Base-by-base conservation (phyloP, 1,140 invertebrate species). In the Brachionus manjavacas region DNA sequence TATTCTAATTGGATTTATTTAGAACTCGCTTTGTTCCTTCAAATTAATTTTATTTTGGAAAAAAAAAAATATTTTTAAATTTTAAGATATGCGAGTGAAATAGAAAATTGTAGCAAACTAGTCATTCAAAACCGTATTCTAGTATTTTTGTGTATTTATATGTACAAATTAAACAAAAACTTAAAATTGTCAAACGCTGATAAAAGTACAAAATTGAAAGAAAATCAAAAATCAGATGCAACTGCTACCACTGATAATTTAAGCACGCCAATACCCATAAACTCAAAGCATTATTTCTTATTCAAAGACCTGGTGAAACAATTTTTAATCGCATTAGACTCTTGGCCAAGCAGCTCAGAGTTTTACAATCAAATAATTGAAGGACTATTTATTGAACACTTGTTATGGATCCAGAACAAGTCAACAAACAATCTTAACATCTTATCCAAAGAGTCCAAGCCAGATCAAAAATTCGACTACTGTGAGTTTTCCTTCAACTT, bases 331-430 rank as follows among this genome's bases (percentile, higher is more conserved):
- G 16, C 31, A n/a, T 35, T 81, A 12, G 79, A 81, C 14, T 64
- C 49, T n/a, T 81, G 79, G 79, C 52, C 20, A 35, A 12, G 46
- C 20, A 64, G 52, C 14, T 81, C 79, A 41, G 79, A 81, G 31
- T 81, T 81, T 68, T 81, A 81, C 25, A 81, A 81, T 25, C 79
- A 81, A 46, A 60, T 81, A 81, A 81, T 81, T n/a, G 79, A 81
- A 25, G 79, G 79, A 2, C 4, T 39, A 41, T 64, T 46, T 6
- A 81, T 81, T 43, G 79, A 81, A 68, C 79, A 81, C 52, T 81
- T 81, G 20, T 46, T 81, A 39, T 81, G 72, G 72, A 23, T 76
- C 23, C 72, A 76, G 11, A 46, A 25, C 4, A 64, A 43, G 2
- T 1, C 25, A 64, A 6, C 6, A n/a, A 81, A 68, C 28, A 81